Evolutionary conservation across 2,113 vertebrate genomes (phyloP), one percentile per base, ranked within the genome.

Genomic region (Mustelus asterias): DNA sequence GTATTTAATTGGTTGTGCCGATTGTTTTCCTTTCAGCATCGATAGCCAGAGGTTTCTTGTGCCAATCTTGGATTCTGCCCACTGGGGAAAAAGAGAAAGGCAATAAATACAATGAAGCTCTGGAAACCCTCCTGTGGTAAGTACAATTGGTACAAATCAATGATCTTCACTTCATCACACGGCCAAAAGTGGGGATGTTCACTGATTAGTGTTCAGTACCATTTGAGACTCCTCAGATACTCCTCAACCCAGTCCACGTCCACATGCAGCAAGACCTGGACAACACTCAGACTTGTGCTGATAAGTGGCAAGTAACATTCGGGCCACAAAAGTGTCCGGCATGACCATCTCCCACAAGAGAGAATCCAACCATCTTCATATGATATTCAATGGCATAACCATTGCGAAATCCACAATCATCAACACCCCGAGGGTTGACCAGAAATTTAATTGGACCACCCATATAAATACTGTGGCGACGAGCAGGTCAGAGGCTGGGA

Each of bases 121-220:
- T 99, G 96, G 97, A 98, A 9, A 96, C 97, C 96, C 96, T 99
- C 95, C 97, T 99, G 29, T 98, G 98, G 99, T 99, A 96, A 96
- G 69, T 92, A 22, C 4, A 10, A 72, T 78, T 24, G 58, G 10
- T 85, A 26, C 13, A 63, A n/a, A 72, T 72, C 24, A 72, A 20
- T 76, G 26, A 76, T 7, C 29, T 76, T 76, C 72, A 29, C 29
- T 76, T 29, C 29, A 76, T 33, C 29, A 33, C 2, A 76, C 7
- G 1, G 72, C 29, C 29, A 76, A 1, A 76, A 76, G 1, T n/a
- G 9, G 29, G 10, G 7, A 76, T 33, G 24, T 76, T 76, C 1
- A 29, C 72, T n/a, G 29, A 76, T 33, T 1, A 76, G 26, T n/a
- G 72, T 76, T 33, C 33, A 76, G 72, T 33, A 76, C 33, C 29